Percentiles rank a stretch among this genome's conserved stretches.
These are phyloP conservation scores for Lissocephala sabroskyi DNA, from an alignment of 2,888 invertebrate species.

Conservation along the genomic window DNA sequence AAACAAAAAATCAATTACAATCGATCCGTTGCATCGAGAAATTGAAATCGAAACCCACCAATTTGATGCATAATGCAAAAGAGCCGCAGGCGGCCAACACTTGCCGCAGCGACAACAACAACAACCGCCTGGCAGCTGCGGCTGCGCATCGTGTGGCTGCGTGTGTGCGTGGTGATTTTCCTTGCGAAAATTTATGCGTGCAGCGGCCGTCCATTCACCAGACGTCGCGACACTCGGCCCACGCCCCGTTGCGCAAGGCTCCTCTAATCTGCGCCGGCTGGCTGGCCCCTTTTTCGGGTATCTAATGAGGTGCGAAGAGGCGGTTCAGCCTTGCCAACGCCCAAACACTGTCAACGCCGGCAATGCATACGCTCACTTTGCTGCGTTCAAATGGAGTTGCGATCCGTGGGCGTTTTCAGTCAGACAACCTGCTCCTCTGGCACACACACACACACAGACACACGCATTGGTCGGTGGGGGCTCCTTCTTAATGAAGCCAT, in stretches of 20 bases:
- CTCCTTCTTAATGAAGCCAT: conserved; percentile 53
- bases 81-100: conserved; percentile 1
- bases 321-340: conserved; percentile 22
- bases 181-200: conserved; percentile 1
- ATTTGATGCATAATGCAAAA: not conserved
- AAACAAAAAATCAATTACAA: conserved; percentile 19
- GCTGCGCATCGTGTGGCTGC: conserved; percentile 37
- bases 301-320: conserved; percentile 58
- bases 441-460: not conserved
- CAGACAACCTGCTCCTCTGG: conserved; percentile 7
- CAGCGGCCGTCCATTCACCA: too few species aligned
- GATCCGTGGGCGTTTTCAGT: conserved; percentile 3
- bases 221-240: not conserved
- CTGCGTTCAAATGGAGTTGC: conserved; percentile 9
- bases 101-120: not conserved
- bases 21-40: not conserved
- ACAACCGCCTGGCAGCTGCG: conserved; percentile 12
- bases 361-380: conserved; percentile 1
- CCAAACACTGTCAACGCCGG: conserved; percentile 41
- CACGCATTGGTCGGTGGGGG: conserved; percentile 12
- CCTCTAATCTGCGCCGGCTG: conserved; percentile 5
- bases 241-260: conserved; percentile 20
- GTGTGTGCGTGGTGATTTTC: not conserved
- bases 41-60: too few species aligned
- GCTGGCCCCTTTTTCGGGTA: conserved; percentile 14